Conservation (phyloP, 2,113 vertebrate genomes). For the Laticauda colubrina region DNA sequence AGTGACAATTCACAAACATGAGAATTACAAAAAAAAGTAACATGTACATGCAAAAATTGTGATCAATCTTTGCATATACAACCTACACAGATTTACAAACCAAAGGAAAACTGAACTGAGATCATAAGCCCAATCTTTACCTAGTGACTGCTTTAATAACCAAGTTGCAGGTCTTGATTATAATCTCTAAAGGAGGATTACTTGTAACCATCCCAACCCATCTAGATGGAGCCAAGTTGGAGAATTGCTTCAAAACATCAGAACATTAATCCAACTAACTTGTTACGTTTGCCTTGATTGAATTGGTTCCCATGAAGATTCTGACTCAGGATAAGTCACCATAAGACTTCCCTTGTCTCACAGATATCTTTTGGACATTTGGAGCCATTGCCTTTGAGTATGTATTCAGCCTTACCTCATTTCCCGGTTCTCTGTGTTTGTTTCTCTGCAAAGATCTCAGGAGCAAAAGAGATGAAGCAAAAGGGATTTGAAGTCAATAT, state of each 20-base stretch:
- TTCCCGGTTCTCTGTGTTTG: background rate
- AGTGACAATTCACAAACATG: background rate
- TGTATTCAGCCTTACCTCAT: background rate
- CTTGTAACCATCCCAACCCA: background rate
- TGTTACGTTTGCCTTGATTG: background rate
- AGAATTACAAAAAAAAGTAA: background rate
- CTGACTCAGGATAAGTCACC: background rate
- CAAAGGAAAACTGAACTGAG: background rate
- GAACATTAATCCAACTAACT: background rate
- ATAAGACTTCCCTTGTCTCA: background rate
- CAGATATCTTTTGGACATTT: background rate
- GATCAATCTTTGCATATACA: background rate
- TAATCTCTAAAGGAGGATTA: background rate
- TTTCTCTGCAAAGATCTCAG: background rate
- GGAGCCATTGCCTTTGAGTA: background rate
- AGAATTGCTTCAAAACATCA: background rate
- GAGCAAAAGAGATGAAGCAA: background rate
- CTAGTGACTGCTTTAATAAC: background rate
- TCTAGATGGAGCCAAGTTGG: background rate
- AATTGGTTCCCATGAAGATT: background rate
- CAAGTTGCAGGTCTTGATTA: background rate
- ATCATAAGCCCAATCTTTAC: background rate
- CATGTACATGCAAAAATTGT: background rate
- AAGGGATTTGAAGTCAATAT: background rate
- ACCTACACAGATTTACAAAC: background rate